Percentiles rank a stretch among this genome's conserved stretches.
These are phyloP conservation scores for Anabacerthia variegaticeps DNA, from an alignment of 2,797 vertebrate genomes.

Conservation along the genomic window DNA sequence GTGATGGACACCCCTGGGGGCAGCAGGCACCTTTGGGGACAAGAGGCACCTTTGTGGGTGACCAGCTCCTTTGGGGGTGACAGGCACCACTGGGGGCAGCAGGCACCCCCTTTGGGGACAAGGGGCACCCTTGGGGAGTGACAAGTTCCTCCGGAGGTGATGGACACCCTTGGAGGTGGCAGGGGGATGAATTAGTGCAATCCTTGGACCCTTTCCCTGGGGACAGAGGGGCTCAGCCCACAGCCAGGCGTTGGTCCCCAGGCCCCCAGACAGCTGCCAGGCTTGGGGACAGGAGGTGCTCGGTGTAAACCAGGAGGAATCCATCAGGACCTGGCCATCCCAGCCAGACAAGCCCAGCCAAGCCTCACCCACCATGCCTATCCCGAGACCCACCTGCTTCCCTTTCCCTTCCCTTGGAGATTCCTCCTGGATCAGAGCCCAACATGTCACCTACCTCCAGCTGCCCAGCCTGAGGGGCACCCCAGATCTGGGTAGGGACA, in stretches of 20 bases:
- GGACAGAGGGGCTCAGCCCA: not conserved
- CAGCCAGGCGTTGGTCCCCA: not conserved
- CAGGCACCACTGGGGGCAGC: not conserved
- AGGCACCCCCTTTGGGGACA: not conserved
- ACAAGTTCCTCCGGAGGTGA: not conserved
- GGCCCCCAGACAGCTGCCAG: not conserved
- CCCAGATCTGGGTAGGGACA: accelerated
- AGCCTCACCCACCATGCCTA: not conserved
- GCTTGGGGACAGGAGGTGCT: accelerated
- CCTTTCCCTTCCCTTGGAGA: accelerated
- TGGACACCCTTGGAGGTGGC: not conserved
- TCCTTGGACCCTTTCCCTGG: not conserved
- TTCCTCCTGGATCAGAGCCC: not conserved
- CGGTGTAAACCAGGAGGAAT: not conserved
- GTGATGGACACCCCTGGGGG: not conserved
- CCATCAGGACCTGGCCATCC: not conserved
- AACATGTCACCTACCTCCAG: accelerated
- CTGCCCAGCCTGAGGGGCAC: accelerated
- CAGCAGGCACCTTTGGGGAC: not conserved
- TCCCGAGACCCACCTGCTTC: not conserved
- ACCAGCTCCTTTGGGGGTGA: not conserved
- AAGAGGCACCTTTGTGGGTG: not conserved
- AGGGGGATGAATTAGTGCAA: not conserved
- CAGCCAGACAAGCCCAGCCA: accelerated
- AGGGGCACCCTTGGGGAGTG: not conserved